phyloP scores from a whole-genome alignment of 2,888 invertebrate genomes.

The Trachelus stipa region DNA sequence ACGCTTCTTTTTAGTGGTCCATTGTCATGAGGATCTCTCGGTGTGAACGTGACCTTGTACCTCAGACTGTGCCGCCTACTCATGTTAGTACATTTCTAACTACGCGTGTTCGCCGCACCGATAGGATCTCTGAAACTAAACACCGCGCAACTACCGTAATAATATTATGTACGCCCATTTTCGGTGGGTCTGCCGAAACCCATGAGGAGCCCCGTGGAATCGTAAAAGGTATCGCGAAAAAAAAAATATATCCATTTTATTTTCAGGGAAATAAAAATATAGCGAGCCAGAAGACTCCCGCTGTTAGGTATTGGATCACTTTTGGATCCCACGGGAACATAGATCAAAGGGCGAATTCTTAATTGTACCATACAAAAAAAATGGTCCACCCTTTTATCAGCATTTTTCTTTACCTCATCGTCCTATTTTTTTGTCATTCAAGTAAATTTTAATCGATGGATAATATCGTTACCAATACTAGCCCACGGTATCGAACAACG shows the following conservation, averaged over 20 bases:
- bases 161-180: slow-evolving; percentile 16
- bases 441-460: not conserved
- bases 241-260: not conserved
- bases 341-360: not conserved
- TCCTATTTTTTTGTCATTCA: not conserved
- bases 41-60: slow-evolving; percentile 15
- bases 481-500: not conserved
- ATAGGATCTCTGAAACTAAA: slow-evolving; percentile 31
- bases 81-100: slow-evolving; percentile 29
- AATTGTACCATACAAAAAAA: not conserved
- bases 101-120: slow-evolving; percentile 33
- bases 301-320: not conserved
- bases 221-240: not conserved
- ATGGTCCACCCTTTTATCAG: not conserved
- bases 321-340: not conserved
- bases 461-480: not conserved
- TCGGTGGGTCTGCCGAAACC: slow-evolving; percentile 2
- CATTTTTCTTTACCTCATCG: not conserved
- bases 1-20: not conserved
- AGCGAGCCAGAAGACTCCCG: not conserved
- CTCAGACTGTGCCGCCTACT: slow-evolving; percentile 25
- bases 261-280: not conserved
- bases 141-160: slow-evolving; percentile 37
- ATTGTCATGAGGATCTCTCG: slow-evolving; percentile 2
- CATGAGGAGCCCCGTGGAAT: not conserved